These are phyloP conservation scores for Brachionus rubens DNA, from an alignment of 1,140 invertebrate species.

Conservation along the genomic window DNA sequence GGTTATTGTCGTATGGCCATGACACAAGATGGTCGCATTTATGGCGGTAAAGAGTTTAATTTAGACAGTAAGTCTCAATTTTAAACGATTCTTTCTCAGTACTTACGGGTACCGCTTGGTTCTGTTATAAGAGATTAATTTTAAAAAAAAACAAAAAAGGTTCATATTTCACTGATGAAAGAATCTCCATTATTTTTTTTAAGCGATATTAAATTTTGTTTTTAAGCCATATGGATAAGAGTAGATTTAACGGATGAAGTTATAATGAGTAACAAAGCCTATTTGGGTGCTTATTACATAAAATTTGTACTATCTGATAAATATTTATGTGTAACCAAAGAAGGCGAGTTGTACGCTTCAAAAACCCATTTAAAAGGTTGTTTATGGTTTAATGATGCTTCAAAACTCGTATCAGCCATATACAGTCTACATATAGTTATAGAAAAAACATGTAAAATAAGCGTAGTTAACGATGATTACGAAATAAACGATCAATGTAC, in stretches of 20 bases:
- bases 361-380: slow-evolving; percentile 2
- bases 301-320: slow-evolving; percentile 38
- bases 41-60: slow-evolving; percentile 24
- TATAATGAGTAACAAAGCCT: not conserved
- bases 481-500: not conserved
- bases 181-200: too few relatives aligned
- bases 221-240: slow-evolving; percentile 32
- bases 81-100: too few relatives aligned
- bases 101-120: too few relatives aligned
- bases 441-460: slow-evolving; percentile 34
- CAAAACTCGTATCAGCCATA: not conserved
- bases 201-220: too few relatives aligned
- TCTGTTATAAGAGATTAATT: too few relatives aligned
- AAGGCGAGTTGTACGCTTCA: slow-evolving; percentile 27
- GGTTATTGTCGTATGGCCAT: slow-evolving; percentile 31
- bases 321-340: slow-evolving; percentile 9
- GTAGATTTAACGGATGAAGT: slow-evolving; percentile 10
- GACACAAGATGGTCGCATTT: not conserved
- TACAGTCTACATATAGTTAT: not conserved
- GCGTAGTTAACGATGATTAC: not conserved
- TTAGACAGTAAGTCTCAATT: slow-evolving; percentile 24
- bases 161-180: too few relatives aligned
- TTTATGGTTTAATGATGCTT: slow-evolving; percentile 7
- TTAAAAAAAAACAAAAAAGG: too few relatives aligned
- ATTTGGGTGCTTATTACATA: slow-evolving; percentile 40